phyloP scores from a whole-genome alignment of 2,113 vertebrate species.

The Trogon surrucura region DNA sequence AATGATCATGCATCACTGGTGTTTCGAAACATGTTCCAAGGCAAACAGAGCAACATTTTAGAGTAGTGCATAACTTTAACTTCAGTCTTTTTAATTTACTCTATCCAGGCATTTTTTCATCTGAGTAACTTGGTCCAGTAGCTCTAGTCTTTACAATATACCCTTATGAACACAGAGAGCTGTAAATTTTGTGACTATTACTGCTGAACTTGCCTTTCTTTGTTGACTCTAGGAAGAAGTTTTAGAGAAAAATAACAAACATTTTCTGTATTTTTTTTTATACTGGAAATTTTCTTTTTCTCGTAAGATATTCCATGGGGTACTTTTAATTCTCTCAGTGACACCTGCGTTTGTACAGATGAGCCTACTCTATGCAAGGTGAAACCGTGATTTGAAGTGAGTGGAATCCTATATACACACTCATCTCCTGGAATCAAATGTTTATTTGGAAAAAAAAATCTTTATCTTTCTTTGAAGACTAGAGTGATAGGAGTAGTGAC shows the following conservation, averaged over 20 bases:
- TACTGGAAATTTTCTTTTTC: not conserved
- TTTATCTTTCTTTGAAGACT: slow-evolving; percentile 51
- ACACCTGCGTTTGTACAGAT: slow-evolving; percentile 22
- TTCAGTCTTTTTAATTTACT: not conserved
- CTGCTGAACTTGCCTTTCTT: not conserved
- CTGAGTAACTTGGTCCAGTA: not conserved
- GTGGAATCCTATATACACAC: slow-evolving; percentile 11
- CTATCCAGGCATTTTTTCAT: not conserved
- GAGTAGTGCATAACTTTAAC: not conserved
- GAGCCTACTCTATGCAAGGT: not conserved
- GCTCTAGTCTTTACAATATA: not conserved
- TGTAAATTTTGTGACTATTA: not conserved
- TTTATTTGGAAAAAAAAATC: slow-evolving; percentile 14
- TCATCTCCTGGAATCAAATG: not conserved
- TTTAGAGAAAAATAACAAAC: not conserved
- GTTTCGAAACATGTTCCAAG: not conserved
- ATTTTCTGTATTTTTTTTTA: not conserved
- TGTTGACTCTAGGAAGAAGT: not conserved
- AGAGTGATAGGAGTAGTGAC: not conserved
- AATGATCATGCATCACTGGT: not conserved
- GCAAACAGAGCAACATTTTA: not conserved
- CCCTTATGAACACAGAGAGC: not conserved
- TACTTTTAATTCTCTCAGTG: not conserved
- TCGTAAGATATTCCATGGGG: not conserved
- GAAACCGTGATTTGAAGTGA: slow-evolving; percentile 39